These are phyloP conservation scores for Caenorhabditis sp. DNA, from an alignment of 2,888 invertebrate genomes.

Conservation along the genomic window DNA sequence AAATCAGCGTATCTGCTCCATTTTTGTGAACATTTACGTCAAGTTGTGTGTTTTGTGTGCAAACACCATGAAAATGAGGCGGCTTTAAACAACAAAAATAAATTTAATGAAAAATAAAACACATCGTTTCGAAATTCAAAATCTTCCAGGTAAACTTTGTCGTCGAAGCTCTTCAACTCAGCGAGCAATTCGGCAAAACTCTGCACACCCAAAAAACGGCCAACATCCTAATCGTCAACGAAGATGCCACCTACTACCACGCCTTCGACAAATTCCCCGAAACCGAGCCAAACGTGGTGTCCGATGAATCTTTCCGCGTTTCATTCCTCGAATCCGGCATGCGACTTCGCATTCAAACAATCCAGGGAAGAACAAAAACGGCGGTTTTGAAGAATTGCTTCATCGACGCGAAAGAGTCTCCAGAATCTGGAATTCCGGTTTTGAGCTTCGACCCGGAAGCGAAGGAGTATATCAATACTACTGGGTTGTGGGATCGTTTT, in stretches of 20 bases:
- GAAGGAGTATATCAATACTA: slow-evolving; percentile 2
- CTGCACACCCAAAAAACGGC: slow-evolving; percentile 43
- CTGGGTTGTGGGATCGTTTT: slow-evolving; percentile 15
- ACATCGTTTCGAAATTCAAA: slow-evolving; percentile 30
- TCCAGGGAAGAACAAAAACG: slow-evolving; percentile 20
- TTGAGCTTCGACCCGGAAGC: slow-evolving; percentile 8
- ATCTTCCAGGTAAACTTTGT: slow-evolving; percentile 55
- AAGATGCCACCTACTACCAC: slow-evolving; percentile 32
- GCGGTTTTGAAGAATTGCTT: slow-evolving; percentile 26
- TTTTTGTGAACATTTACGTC: too few relatives aligned
- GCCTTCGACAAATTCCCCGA: slow-evolving; percentile 5
- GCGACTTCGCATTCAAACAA: slow-evolving; percentile 43
- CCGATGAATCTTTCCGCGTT: slow-evolving; percentile 19
- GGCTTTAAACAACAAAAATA: too few relatives aligned
- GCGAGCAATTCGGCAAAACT: slow-evolving; percentile 51
- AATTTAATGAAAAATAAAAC: too few relatives aligned
- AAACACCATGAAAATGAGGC: too few relatives aligned
- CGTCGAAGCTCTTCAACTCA: slow-evolving; percentile 66
- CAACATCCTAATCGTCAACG: slow-evolving; percentile 57
- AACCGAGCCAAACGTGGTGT: background rate
- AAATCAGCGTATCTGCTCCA: too few relatives aligned
- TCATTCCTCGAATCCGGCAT: slow-evolving; percentile 42
- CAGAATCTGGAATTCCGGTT: slow-evolving; percentile 40
- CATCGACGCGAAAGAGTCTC: slow-evolving; percentile 30
- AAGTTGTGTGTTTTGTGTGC: too few relatives aligned